Evolutionary conservation across 2,888 invertebrate species (phyloP), one percentile per base, ranked within the genome.

Genomic region (Fabriciana adippe): DNA sequence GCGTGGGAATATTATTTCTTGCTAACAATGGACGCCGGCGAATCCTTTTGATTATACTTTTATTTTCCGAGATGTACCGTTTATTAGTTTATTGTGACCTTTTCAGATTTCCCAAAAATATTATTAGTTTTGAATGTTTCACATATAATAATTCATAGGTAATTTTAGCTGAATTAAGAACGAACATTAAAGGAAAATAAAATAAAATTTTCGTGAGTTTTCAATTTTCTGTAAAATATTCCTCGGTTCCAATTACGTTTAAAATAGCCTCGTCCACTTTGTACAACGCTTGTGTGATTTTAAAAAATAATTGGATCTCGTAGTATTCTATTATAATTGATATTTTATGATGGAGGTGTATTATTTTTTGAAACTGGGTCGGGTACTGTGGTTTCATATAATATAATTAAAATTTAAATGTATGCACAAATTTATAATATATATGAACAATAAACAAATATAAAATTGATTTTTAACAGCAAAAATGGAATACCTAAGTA

Each of bases 1-100:
- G 84, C 81, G 83, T 81, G 78, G 77, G 83, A 85, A 86, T 85
- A 84, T 86, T 84, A 82, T 75, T 75, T 75, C 72, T 69, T 65
- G 61, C 70, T 72, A 75, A 76, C 75, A 72, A 72, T 71, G 63
- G 69, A 67, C 66, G 57, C 62, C 65, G 54, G 64, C 65, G 69
- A 70, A 71, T 69, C 70, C 66, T 61, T 72, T 71, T 67, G 71
- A 68, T 69, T 71, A 69, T 65, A 63, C 55, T 70, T 72, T 70
- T 59, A 70, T 66, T 62, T 68, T 65, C 67, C 31, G 66, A 61
- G 69, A 68, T 68, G 48, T 68, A 62, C 55, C 64, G 62, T 68
- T 69, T 73, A 68, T 73, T 66, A 68, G 64, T 53, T 31, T 64
- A 66, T 67, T 68, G 48, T 21, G 55, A 60, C 48, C 50, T 67